phyloP scores from a whole-genome alignment of 92 coral and sea anemone genomes.

The Epizoanthus stellaris region DNA sequence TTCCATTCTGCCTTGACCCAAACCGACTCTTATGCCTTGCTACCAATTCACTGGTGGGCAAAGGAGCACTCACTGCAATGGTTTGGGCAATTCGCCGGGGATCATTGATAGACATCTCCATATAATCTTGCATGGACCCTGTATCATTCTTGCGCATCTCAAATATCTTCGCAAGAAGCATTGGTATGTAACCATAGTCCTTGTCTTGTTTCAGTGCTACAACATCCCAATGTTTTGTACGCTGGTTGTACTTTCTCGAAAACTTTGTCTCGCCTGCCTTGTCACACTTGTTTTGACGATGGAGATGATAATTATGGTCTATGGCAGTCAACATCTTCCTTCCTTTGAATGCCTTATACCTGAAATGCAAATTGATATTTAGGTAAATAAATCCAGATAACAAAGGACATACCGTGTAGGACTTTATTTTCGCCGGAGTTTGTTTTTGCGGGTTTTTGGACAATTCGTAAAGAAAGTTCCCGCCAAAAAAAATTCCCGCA shows the following conservation, averaged over 20 bases:
- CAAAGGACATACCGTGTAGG: no score
- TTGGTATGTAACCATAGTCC: constrained; percentile 23
- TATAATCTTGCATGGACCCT: constrained; percentile 32
- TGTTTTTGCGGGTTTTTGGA: no score
- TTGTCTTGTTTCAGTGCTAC: constrained; percentile 15
- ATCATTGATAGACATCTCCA: constrained; percentile 34
- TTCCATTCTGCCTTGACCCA: no score
- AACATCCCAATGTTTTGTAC: constrained; percentile 39
- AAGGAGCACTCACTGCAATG: constrained; percentile 18
- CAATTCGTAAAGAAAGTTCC: no score
- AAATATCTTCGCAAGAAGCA: constrained; percentile 39
- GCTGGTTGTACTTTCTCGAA: neutral
- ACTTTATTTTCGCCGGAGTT: no score
- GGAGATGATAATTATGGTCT: constrained; percentile 36
- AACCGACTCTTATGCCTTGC: constrained; percentile 15
- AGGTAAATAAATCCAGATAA: no score
- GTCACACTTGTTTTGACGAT: neutral
- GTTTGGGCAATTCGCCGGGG: constrained; percentile 28
- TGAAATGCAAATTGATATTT: neutral
- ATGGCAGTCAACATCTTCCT: constrained; percentile 30
- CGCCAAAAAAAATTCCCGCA: no score
- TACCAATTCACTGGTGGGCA: constrained; percentile 18
- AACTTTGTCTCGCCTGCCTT: constrained; percentile 11
- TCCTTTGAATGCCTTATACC: constrained; percentile 32
- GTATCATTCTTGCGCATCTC: constrained; percentile 5